These are phyloP conservation scores for Lycopodina hypogea DNA, from an alignment of 37 sponge, comb jelly and placozoan species.

Conservation along the genomic window DNA sequence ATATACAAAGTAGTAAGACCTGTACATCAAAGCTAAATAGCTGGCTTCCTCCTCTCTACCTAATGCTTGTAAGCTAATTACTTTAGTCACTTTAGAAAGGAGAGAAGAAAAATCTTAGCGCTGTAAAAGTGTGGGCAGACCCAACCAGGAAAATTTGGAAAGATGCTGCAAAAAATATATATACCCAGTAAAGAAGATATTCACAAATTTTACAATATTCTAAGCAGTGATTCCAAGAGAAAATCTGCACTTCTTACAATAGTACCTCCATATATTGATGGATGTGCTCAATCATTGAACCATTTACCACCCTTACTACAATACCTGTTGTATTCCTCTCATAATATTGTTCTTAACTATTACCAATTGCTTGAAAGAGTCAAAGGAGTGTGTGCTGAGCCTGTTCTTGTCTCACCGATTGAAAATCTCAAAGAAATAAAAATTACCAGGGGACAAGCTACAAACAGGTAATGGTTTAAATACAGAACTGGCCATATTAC, in stretches of 20 bases:
- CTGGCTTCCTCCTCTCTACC: constrained; percentile 29
- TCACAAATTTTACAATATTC: neutral
- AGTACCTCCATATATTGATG: neutral
- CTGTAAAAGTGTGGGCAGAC: neutral
- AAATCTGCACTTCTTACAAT: constrained; percentile 7
- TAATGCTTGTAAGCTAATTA: neutral
- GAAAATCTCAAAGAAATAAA: constrained; percentile 31
- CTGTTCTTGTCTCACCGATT: constrained; percentile 17
- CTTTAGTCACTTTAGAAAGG: constrained; percentile 19
- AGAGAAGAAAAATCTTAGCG: neutral
- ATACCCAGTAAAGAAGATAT: neutral
- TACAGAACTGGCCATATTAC: constrained; percentile 35
- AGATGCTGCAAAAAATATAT: no score
- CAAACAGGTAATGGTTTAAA: constrained; percentile 23
- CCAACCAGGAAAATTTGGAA: neutral
- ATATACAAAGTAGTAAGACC: neutral
- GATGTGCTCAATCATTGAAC: no score
- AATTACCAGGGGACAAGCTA: constrained; percentile 32
- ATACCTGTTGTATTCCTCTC: no score
- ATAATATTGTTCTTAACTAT: constrained; percentile 21
- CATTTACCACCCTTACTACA: no score
- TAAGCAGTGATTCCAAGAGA: neutral
- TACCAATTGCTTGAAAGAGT: constrained; percentile 24
- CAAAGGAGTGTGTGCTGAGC: constrained; percentile 5
- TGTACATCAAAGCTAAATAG: constrained; percentile 22